Evolutionary conservation across 2,888 invertebrate genomes (phyloP).

Genomic region (Synanthedon vespiformis): DNA sequence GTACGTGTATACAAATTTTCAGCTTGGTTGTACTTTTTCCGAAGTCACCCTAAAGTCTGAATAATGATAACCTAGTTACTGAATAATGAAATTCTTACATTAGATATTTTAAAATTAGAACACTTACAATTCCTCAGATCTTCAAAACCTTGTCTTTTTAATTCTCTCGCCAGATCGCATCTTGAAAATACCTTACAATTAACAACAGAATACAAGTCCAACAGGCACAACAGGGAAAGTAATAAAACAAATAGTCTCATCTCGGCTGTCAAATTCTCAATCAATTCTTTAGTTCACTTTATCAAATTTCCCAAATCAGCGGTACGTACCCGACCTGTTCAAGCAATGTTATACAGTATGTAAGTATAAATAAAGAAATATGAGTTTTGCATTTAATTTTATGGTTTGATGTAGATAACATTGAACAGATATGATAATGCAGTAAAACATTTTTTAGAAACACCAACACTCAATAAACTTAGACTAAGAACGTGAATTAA

Average conservation of each 20-base stretch:
- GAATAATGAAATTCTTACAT: too few species aligned
- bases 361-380: neutral
- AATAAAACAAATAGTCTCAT: neutral
- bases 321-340: neutral
- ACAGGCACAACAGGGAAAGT: neutral
- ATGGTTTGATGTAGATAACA: too few species aligned
- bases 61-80: too few species aligned
- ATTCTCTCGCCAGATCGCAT: conserved; percentile 28
- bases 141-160: conserved; percentile 27
- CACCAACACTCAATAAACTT: too few species aligned
- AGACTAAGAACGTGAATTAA: too few species aligned
- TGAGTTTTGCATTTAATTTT: too few species aligned
- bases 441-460: too few species aligned
- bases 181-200: conserved; percentile 18
- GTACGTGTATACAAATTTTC: too few species aligned
- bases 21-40: too few species aligned
- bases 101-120: neutral
- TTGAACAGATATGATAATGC: too few species aligned
- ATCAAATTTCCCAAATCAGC: neutral
- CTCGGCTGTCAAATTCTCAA: neutral
- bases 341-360: neutral
- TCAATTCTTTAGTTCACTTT: neutral
- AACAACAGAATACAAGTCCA: neutral
- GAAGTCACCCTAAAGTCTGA: too few species aligned
- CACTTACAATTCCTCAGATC: conserved; percentile 36